Base-by-base conservation (phyloP, 2,888 invertebrate genomes). In the Mesopsocus fuscifrons region DNA sequence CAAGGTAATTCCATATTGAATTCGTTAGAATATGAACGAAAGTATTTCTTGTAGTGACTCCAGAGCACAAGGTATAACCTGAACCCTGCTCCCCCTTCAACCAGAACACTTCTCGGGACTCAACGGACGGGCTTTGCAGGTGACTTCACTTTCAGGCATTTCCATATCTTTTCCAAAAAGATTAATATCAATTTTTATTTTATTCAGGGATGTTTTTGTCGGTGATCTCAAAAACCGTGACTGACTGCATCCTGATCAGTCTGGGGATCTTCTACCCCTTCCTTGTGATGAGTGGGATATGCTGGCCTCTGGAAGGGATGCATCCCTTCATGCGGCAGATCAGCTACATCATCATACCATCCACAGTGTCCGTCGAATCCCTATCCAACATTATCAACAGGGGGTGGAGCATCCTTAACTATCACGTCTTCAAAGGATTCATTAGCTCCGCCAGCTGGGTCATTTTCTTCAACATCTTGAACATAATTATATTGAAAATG, bases 311-410 rank as follows among this genome's bases (percentile, higher is more conserved):
- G 43, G 74, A 76, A 58, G 74, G 73, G 5, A 74, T 80, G 77
- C 73, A 78, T 1, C 54, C 58, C 15, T 54, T 61, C 0, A 59
- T 81, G 1, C 65, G 68, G 42, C 67, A 71, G 50, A 44, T 83
- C 32, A 75, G 82, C 3, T 62, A 74, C 41, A 57, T 65, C 1
- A 63, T 85, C 3, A 6, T 26, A 11, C 91, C 91, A 0, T 79
- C 84, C 56, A 91, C 89, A 0, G 61, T 83, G 42, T 77, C 87
- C 0, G 73, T 81, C 0, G 72, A 74, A 47, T 75, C 87, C 0
- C 65, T 88, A 42, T 64, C 89, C 46, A 76, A 74, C 51, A 67
- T 88, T 43, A 66, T 84, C 53, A 76, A 77, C 46, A 77, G 80
- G 56, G 88, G 87, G 1, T 75, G 77, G 65, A 58, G 70, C 1